These are phyloP conservation scores for Channa maculata DNA, from an alignment of 2,113 vertebrate genomes.

Conservation along the genomic window DNA sequence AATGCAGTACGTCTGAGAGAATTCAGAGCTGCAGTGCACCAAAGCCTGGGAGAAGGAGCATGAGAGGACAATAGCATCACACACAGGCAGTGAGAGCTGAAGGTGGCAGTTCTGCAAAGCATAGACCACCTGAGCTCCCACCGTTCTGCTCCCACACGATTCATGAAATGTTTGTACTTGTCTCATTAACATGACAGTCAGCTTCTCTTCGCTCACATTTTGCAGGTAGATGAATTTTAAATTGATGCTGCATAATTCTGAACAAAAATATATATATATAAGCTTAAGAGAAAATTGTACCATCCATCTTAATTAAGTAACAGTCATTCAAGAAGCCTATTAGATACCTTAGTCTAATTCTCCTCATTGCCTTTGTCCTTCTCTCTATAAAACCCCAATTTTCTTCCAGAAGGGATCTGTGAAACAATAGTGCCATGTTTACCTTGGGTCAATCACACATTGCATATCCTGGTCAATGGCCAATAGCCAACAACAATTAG, in stretches of 20 bases:
- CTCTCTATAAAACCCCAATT: constrained; percentile 51
- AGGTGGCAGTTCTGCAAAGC: constrained; percentile 24
- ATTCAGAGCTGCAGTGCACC: constrained; percentile 94
- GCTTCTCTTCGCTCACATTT: constrained; percentile 18
- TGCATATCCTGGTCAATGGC: constrained; percentile 52
- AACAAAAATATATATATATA: constrained; percentile 15
- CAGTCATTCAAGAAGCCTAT: constrained; percentile 43
- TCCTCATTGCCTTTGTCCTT: constrained; percentile 26
- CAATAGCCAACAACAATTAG: constrained; percentile 72
- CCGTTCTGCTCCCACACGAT: not conserved
- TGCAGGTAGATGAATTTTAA: constrained; percentile 19
- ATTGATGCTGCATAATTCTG: not conserved
- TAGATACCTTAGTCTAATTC: constrained; percentile 43
- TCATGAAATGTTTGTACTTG: not conserved
- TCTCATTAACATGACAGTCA: constrained; percentile 26
- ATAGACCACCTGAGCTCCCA: not conserved
- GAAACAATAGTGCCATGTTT: constrained; percentile 61
- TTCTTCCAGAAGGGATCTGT: constrained; percentile 46
- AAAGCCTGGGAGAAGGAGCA: constrained; percentile 84
- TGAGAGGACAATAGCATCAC: constrained; percentile 55
- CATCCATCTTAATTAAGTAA: constrained; percentile 63
- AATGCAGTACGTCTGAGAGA: constrained; percentile 90
- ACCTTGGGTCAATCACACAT: constrained; percentile 54
- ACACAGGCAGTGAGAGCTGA: constrained; percentile 37
- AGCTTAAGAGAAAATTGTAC: constrained; percentile 16